phyloP scores from a whole-genome alignment of 2,888 invertebrate species.

The Hetaerina titia region DNA sequence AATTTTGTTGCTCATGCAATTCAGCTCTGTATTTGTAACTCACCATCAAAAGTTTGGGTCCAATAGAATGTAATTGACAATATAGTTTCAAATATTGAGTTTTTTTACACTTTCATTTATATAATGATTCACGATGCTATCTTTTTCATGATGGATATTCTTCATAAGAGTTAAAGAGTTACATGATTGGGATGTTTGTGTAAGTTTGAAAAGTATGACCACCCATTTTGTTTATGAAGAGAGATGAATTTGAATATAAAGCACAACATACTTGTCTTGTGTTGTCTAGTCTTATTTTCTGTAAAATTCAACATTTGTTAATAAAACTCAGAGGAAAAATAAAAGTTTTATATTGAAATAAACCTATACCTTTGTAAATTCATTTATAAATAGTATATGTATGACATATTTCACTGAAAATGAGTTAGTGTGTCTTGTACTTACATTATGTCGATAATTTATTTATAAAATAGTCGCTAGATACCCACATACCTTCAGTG shows the following conservation, averaged over 20 bases:
- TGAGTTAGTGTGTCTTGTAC: background rate
- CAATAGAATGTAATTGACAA: background rate
- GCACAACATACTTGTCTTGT: conserved; percentile 30
- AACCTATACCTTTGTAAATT: background rate
- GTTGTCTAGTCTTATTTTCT: conserved; percentile 62
- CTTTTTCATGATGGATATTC: background rate
- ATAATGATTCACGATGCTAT: background rate
- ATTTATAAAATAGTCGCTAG: too few species aligned
- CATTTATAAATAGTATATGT: background rate
- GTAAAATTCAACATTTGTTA: conserved; percentile 50
- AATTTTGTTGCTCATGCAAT: background rate
- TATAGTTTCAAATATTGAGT: background rate
- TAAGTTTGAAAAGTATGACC: background rate
- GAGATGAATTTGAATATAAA: conserved; percentile 14
- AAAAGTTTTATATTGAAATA: conserved; percentile 2
- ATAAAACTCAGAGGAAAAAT: conserved; percentile 35
- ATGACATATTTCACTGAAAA: background rate
- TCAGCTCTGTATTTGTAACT: background rate
- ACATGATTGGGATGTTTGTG: background rate
- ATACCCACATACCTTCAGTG: too few species aligned
- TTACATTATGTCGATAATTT: background rate
- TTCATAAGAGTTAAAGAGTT: background rate
- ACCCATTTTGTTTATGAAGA: background rate
- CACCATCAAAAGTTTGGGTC: conserved; percentile 1
- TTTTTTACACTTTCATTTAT: background rate